These are phyloP conservation scores for Macaca mulatta DNA, from an alignment of 2,113 vertebrate species.

Conservation along the genomic window DNA sequence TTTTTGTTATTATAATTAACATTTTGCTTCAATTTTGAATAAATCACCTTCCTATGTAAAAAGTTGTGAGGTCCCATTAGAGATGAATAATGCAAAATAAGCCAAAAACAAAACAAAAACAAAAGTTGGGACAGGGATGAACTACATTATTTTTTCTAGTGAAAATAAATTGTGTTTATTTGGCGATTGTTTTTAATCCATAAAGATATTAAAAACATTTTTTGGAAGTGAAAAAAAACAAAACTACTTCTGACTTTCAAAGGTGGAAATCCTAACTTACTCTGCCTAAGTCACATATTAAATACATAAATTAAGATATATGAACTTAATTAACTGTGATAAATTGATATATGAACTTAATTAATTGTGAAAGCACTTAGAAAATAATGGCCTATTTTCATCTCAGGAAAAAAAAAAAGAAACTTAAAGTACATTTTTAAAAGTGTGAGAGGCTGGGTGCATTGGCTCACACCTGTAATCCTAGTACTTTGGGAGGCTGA, in stretches of 20 bases:
- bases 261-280: conserved; percentile 17
- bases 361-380: conserved; percentile 1
- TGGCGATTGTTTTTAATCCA: conserved; percentile 22
- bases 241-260: conserved; percentile 47
- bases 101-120: too few species aligned
- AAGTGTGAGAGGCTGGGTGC: neutral
- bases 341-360: conserved; percentile 17
- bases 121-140: neutral
- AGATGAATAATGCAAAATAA: too few species aligned
- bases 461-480: too few species aligned
- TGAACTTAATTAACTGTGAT: neutral
- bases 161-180: neutral
- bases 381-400: conserved; percentile 27
- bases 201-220: conserved; percentile 35
- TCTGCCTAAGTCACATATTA: neutral
- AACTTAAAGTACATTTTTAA: neutral
- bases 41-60: conserved; percentile 20
- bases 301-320: conserved; percentile 31
- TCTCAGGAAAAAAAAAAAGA: neutral
- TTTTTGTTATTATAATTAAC: conserved; percentile 37
- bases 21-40: conserved; percentile 29
- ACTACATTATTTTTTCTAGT: neutral
- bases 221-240: neutral
- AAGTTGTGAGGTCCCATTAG: neutral
- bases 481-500: too few species aligned